A percentile compares a stretch with the other conserved stretches of the same genome.
phyloP scores from a whole-genome alignment of 1,140 invertebrate genomes.

The Scaptodrosophila lebanonensis region DNA sequence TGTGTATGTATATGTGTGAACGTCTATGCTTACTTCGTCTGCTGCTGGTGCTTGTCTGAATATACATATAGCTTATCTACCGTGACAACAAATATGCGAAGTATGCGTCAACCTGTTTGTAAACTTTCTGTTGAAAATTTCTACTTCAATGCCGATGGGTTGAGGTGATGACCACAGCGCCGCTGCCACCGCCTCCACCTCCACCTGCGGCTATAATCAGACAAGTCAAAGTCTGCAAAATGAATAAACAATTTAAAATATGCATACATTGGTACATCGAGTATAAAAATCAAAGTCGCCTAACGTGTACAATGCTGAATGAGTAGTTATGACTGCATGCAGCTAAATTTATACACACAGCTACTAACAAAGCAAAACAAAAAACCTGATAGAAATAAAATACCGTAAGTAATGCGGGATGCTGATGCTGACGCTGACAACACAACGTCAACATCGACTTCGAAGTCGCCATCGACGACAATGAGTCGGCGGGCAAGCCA shows the following conservation, averaged over 20 bases:
- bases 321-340: conserved; percentile 54
- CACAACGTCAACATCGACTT: not conserved
- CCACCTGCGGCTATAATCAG: conserved; percentile 25
- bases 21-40: not conserved
- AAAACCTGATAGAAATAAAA: conserved; percentile 40
- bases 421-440: not conserved
- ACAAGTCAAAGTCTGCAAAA: not conserved
- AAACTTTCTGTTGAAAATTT: conserved; percentile 70
- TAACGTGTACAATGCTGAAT: conserved; percentile 51
- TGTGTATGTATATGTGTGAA: conserved; percentile 17
- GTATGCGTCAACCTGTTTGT: conserved; percentile 72
- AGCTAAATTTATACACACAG: conserved; percentile 36
- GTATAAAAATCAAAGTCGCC: conserved; percentile 40
- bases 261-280: too few species aligned
- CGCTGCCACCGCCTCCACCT: conserved; percentile 9
- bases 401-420: conserved; percentile 32
- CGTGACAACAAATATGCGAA: conserved; percentile 68
- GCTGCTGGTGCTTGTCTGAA: conserved; percentile 28
- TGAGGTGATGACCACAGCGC: conserved; percentile 13
- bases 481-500: too few species aligned
- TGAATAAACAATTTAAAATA: conserved; percentile 28
- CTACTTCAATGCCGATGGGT: conserved; percentile 39
- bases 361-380: conserved; percentile 8
- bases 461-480: conserved; percentile 21
- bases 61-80: too few species aligned